These are phyloP conservation scores for Leucania comma DNA, from an alignment of 2,888 invertebrate species.

Conservation along the genomic window DNA sequence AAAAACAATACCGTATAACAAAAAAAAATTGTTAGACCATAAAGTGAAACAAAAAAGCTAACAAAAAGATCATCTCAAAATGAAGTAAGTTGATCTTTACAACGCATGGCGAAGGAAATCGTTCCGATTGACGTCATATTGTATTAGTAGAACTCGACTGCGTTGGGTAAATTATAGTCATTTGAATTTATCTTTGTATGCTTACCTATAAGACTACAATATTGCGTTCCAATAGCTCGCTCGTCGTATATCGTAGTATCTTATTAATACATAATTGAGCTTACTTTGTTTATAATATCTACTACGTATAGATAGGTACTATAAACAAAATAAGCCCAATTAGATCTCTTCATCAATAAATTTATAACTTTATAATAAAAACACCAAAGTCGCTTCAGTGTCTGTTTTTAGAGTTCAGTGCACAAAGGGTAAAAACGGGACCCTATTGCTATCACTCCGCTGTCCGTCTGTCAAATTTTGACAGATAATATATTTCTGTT, in stretches of 20 bases:
- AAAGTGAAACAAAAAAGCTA: background rate
- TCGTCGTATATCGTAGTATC: too few species aligned
- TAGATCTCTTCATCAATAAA: background rate
- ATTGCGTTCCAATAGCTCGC: background rate
- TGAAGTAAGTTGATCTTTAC: constrained; percentile 3
- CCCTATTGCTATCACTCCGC: too few species aligned
- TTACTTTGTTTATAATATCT: too few species aligned
- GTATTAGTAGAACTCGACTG: constrained; percentile 20
- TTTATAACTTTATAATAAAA: background rate
- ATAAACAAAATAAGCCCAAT: background rate
- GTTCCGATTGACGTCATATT: constrained; percentile 57
- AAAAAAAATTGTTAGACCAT: background rate
- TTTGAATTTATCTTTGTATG: constrained; percentile 11
- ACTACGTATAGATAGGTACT: background rate
- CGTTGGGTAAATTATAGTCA: constrained; percentile 28
- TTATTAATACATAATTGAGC: too few species aligned
- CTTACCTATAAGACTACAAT: background rate
- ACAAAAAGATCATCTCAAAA: constrained; percentile 2
- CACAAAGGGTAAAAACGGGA: too few species aligned
- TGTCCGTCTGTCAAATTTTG: too few species aligned
- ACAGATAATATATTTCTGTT: too few species aligned
- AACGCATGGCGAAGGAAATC: constrained; percentile 30
- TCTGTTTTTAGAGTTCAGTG: background rate
- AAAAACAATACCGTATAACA: background rate
- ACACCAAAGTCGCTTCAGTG: background rate